These are phyloP conservation scores for Malacosoma neustria DNA, from an alignment of 2,888 invertebrate genomes.

Conservation along the genomic window DNA sequence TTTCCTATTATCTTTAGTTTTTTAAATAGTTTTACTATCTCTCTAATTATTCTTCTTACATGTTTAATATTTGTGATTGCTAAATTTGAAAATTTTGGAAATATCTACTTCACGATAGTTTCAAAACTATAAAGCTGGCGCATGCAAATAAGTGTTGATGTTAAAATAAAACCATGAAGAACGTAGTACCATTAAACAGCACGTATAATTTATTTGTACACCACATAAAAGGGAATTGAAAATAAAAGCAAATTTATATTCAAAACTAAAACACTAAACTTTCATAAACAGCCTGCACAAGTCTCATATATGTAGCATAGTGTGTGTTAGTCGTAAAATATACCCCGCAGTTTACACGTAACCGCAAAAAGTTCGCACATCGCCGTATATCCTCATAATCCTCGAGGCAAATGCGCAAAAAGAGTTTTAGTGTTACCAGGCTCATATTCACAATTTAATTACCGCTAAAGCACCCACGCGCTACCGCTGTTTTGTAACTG, in stretches of 20 bases:
- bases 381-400: not conserved
- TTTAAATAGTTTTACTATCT: too few relatives aligned
- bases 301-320: not conserved
- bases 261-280: not conserved
- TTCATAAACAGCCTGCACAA: not conserved
- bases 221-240: not conserved
- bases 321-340: not conserved
- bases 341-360: not conserved
- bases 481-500: too few relatives aligned
- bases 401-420: not conserved
- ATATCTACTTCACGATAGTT: too few relatives aligned
- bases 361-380: not conserved
- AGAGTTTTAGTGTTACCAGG: constrained; percentile 1
- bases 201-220: too few relatives aligned
- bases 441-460: constrained; percentile 22
- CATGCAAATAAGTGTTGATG: too few relatives aligned
- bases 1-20: too few relatives aligned
- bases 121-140: too few relatives aligned
- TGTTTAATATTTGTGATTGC: too few relatives aligned
- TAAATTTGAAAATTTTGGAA: too few relatives aligned
- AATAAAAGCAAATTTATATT: not conserved
- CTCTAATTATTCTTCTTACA: too few relatives aligned
- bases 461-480: constrained; percentile 15
- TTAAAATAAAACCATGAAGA: too few relatives aligned
- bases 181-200: too few relatives aligned